Evolutionary conservation across 2,797 vertebrate genomes (phyloP), one percentile per base, ranked within the genome.

Genomic region (Cryptoblepharus egeriae): DNA sequence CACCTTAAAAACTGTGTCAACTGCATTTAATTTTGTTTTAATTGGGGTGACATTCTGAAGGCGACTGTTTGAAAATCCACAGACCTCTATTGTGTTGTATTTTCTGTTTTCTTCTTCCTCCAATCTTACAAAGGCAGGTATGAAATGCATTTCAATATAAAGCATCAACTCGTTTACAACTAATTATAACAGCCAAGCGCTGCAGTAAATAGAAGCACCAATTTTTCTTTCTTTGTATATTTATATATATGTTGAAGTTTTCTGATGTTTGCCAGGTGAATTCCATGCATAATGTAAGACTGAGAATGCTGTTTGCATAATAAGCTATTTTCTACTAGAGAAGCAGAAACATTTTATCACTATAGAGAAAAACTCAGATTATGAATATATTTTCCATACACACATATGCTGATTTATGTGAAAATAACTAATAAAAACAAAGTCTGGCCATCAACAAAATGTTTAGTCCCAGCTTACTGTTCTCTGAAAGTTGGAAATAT

Each of bases 341-440:
- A 95, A 93, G 94, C 93, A 95, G 94, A 96, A 96, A 95, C 94
- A 94, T 95, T 96, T 96, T 95, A 96, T 95, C 91, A 94, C 95
- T 94, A 93, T 92, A 95, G 94, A 95, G 94, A 93, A 96, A n/a
- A 93, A 91, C 91, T 95, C 90, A 92, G 95, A 95, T 96, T 96
- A 95, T 94, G 95, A 95, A 96, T 96, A 95, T 92, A 96, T 96
- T 96, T 96, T 96, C 95, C 35, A 58, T 79, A 73, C 10, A 94
- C 49, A 52, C 94, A 95, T 95, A 95, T 94, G 94, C 95, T 95
- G 96, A 96, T 95, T 96, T 95, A 96, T 95, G 95, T 93, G 95
- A 95, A 95, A 96, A 96, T 95, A 94, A 93, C 94, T 93, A 95
- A 95, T 96, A 95, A 96, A 96, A 95, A 93, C 94, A 94, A 88